Base-by-base conservation (phyloP, 2,113 vertebrate species). In the Neogobius melanostomus region DNA sequence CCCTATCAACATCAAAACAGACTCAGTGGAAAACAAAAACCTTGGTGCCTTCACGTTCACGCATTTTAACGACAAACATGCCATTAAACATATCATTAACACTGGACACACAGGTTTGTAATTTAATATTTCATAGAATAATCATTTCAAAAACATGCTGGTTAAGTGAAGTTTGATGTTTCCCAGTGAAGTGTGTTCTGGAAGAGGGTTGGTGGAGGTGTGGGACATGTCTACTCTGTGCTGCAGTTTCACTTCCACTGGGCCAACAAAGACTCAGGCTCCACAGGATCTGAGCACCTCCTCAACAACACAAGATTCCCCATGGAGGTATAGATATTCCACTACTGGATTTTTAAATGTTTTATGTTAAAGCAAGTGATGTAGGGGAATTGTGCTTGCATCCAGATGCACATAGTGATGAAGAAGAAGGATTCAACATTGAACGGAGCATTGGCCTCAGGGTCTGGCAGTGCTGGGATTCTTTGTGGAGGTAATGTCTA, bases 171-270 rank as follows among this genome's bases (percentile, higher is more conserved):
- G 4, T 11, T 14, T 36, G 16, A 42, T 59, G 28, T 45, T 61
- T 3, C n/a, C n/a, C 69, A 92, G 91, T 89, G 28, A 82, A 85
- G 57, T 83, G 72, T 66, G 68, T 71, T 0, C 28, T 90, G 51
- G 66, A 86, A 11, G 64, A 83, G 0, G 46, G 15, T 1, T 1
- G 89, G 79, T 0, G 83, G 84, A 3, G 90, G 85, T 49, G 56
- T 92, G 53, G 53, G 7, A 1, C 1, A 84, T 5, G 10, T 15
- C 14, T 92, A 92, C 76, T 74, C 78, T 12, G 76, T 77, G 46
- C 53, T 89, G 15, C 76, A 92, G 85, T 83, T 93, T 61, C 91
- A 92, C 71, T 76, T 92, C 64, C 91, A 92, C 36, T 92, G 91
- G 89, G 91, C 90, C 11, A 12, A 66, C 1, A 1, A 9, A 1